Evolutionary conservation across 2,113 vertebrate species (phyloP).

Genomic region (Ciconia maguari): DNA sequence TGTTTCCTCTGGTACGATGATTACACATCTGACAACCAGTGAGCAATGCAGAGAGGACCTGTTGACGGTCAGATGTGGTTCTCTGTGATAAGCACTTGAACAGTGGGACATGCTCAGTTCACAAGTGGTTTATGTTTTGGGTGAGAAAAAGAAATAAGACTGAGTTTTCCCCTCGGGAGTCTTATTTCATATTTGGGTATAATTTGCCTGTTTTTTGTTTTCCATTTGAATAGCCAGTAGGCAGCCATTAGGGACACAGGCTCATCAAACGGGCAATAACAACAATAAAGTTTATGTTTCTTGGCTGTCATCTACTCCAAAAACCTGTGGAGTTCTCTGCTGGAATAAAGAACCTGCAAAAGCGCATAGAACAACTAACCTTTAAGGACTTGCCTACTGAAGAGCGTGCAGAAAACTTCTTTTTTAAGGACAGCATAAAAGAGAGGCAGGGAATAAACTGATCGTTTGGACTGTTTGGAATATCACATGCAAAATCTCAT

Average conservation of each 20-base stretch:
- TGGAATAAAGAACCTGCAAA: conserved; percentile 22
- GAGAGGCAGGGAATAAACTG: background rate
- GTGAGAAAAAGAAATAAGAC: conserved; percentile 32
- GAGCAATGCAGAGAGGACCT: background rate
- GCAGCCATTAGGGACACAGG: conserved; percentile 22
- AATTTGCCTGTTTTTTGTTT: conserved; percentile 61
- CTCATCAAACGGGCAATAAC: conserved; percentile 43
- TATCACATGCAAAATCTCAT: background rate
- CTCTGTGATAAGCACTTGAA: background rate
- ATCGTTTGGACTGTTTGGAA: background rate
- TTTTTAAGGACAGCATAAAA: background rate
- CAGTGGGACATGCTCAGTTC: background rate
- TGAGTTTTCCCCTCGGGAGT: background rate
- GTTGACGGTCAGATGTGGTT: background rate
- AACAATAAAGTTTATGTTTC: conserved; percentile 61
- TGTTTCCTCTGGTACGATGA: background rate
- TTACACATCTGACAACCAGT: background rate
- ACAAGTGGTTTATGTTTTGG: conserved; percentile 2
- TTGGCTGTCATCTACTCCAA: conserved; percentile 37
- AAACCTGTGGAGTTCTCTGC: conserved; percentile 12
- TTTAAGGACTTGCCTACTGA: background rate
- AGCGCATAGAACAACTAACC: conserved; percentile 34
- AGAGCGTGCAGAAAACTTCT: background rate
- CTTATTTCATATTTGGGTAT: conserved; percentile 47
- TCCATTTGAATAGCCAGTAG: conserved; percentile 38